Base-by-base conservation (phyloP, 2,888 invertebrate species). In the Athalia rosae region DNA sequence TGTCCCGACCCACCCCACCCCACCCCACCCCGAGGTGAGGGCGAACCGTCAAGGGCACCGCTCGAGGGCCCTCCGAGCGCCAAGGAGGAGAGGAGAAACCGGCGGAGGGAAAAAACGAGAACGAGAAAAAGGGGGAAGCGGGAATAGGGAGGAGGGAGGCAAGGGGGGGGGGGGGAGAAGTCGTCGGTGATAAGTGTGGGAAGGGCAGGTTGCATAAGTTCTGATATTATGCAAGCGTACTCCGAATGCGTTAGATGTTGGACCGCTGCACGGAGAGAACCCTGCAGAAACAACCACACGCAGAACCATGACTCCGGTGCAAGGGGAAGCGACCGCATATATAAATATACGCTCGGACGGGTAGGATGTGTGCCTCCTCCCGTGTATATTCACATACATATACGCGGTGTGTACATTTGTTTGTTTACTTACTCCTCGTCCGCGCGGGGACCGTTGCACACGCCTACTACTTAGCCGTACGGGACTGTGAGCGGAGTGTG, bases 151-250 rank as follows among this genome's bases (percentile, higher is more conserved):
- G 64, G 79, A 58, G 78, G 77, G 77, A 76, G 79, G n/a, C n/a
- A 71, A 80, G 79, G 78, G 81, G 82, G 77, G n/a, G n/a, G n/a
- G n/a, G n/a, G n/a, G n/a, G n/a, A n/a, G n/a, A n/a, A n/a, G n/a
- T n/a, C n/a, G 85, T 85, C 87, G 86, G 87, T 89, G 89, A 89
- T 89, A 89, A 89, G 89, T 89, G 89, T 89, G 89, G 89, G 89
- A 89, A 89, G 89, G 89, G 89, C 88, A 87, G 84, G 85, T 88
- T 88, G 86, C 88, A 88, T 86, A 88, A 87, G 86, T 84, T 85
- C 85, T 88, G 85, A 89, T 89, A 87, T 89, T 88, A 89, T 89
- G 87, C 87, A 87, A 88, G 88, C 85, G 81, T 83, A 84, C 82
- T 81, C 82, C 86, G 86, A 85, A 88, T 88, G 87, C 88, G 87